Conservation (phyloP, 2,113 vertebrate species). For the Potamarius usumacintae region DNA sequence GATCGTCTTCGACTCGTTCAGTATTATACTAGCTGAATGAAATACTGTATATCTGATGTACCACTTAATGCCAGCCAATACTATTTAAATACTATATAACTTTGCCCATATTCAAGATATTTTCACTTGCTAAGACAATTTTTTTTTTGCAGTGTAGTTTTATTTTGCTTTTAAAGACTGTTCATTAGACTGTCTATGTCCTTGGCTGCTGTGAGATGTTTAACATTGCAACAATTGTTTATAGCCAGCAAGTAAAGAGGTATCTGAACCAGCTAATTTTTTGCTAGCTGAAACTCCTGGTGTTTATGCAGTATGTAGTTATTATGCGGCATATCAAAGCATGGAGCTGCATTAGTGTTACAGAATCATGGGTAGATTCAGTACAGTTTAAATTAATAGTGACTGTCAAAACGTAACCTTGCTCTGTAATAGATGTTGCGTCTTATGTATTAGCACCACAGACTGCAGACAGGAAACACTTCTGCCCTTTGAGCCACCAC, state of each 20-base stretch:
- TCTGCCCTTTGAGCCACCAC: conserved; percentile 8
- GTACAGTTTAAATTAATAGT: conserved; percentile 1
- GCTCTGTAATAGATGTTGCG: conserved; percentile 9
- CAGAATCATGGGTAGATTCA: conserved; percentile 5
- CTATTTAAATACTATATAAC: neutral
- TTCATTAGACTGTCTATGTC: neutral
- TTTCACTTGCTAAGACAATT: neutral
- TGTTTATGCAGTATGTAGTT: neutral
- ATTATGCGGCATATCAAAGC: conserved; percentile 6
- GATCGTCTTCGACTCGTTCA: too few species aligned
- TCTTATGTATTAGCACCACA: conserved; percentile 7
- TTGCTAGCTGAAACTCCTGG: neutral
- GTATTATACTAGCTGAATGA: too few species aligned
- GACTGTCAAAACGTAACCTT: conserved; percentile 30
- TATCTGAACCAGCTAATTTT: neutral
- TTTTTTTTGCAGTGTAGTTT: neutral
- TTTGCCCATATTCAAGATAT: neutral
- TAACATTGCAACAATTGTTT: neutral
- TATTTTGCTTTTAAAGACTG: neutral
- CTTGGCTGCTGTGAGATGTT: neutral
- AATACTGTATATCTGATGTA: too few species aligned
- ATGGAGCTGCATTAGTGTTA: conserved; percentile 16
- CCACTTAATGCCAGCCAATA: too few species aligned
- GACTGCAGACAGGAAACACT: neutral
- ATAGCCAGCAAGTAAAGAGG: neutral